Base-by-base conservation (phyloP, 2,888 invertebrate genomes). In the Frankliniella intonsa region DNA sequence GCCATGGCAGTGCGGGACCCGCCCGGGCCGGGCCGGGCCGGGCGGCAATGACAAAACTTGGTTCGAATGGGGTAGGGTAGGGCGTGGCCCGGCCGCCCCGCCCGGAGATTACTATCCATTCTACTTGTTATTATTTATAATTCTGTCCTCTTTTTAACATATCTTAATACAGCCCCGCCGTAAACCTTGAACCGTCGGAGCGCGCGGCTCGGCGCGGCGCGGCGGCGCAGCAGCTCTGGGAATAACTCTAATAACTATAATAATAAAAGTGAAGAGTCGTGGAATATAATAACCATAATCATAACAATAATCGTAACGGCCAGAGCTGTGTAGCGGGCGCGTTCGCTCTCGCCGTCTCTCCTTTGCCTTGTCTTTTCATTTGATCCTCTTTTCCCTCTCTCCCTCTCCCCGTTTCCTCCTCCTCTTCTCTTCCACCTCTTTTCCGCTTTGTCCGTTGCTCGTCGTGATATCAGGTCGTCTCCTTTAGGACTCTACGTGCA, bases 191-290 rank as follows among this genome's bases (percentile, higher is more conserved):
- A 76, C 69, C 69, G 69, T 22, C 69, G 69, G 69, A 76, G 69
- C 69, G 69, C 69, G 69, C 69, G 22, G 69, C 69, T 5, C n/a
- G 9, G n/a, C 9, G 25, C 69, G 10, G 69, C 69, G 10, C 25
- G 22, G 10, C 25, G 22, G 22, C 69, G 22, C 69, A 22, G 69
- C 69, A 38, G 69, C 69, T 25, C 69, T 76, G 69, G 69, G 69
- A 76, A 76, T 76, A 76, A 76, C 69, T 76, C 69, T 76, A 76
- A 76, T 76, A 76, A 76, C 69, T 76, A 76, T 76, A 76, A 76
- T 76, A 76, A 76, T 76, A 76, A 76, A 76, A 76, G 69, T 76
- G 69, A 76, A 76, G 69, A 76, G 69, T 76, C 69, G 69, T 76
- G 69, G 69, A 76, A 76, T 76, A 76, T 76, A 76, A 76, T 76